A percentile compares a stretch with the other conserved stretches of the same genome.
These are phyloP conservation scores for Hyperoplus immaculatus DNA, from an alignment of 2,797 vertebrate species.

Conservation along the genomic window DNA sequence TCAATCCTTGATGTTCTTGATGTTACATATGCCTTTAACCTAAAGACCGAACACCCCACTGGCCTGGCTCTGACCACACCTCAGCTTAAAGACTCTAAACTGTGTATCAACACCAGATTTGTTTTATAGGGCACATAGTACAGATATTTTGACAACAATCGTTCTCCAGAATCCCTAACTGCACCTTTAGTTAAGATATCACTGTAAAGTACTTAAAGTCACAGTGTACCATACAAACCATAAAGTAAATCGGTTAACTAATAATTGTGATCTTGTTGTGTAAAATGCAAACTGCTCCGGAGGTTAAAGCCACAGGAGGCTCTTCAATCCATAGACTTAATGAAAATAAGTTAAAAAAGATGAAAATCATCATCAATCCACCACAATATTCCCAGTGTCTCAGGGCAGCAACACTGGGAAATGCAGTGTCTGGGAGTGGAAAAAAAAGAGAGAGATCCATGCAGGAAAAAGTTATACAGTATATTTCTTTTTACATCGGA, in stretches of 20 bases:
- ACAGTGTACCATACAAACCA: neutral
- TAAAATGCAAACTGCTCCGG: neutral
- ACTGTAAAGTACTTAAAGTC: too few species aligned
- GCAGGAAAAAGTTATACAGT: constrained; percentile 22
- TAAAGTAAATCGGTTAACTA: neutral
- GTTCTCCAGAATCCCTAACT: too few species aligned
- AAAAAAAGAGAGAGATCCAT: neutral
- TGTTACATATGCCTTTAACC: too few species aligned
- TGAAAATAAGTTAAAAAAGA: neutral
- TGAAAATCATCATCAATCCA: neutral
- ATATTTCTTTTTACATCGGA: constrained; percentile 27
- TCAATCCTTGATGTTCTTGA: too few species aligned
- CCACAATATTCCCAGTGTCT: neutral
- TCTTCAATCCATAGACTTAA: neutral
- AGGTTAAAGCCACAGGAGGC: neutral
- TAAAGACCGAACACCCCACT: too few species aligned
- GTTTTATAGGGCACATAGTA: too few species aligned
- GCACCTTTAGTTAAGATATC: too few species aligned
- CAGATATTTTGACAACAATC: too few species aligned
- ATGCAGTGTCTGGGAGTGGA: neutral
- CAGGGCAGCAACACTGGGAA: neutral
- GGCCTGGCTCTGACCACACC: too few species aligned
- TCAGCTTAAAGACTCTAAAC: too few species aligned
- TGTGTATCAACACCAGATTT: too few species aligned
- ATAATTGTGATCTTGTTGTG: neutral